Percentiles rank a stretch among this genome's conserved stretches.
These are phyloP conservation scores for Mormyrus hasselquistii DNA, from an alignment of 2,797 vertebrate species.

Conservation along the genomic window DNA sequence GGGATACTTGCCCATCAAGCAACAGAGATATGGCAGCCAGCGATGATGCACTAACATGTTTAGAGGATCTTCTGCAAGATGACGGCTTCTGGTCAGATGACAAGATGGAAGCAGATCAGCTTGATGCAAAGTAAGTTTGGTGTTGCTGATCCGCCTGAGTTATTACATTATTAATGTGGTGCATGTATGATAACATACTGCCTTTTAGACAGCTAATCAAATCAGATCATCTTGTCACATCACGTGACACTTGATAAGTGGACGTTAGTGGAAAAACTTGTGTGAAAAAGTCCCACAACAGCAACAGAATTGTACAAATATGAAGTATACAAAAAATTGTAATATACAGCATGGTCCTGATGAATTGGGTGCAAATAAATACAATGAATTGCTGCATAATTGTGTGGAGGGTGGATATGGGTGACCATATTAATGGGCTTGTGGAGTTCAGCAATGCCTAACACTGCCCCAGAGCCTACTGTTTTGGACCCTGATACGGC, in stretches of 20 bases:
- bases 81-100: slow-evolving; percentile 65
- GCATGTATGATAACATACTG: background rate
- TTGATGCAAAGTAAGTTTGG: slow-evolving; percentile 23
- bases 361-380: background rate
- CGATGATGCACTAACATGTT: background rate
- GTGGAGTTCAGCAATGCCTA: background rate
- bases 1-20: background rate
- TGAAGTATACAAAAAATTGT: background rate
- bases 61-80: slow-evolving; percentile 30
- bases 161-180: background rate
- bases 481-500: background rate
- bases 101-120: slow-evolving; percentile 43
- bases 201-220: background rate
- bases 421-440: background rate
- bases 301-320: background rate
- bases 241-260: background rate
- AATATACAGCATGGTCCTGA: background rate
- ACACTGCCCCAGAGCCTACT: background rate
- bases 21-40: background rate
- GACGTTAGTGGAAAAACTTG: background rate
- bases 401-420: background rate
- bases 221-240: background rate
- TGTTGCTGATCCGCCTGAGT: slow-evolving; percentile 8
- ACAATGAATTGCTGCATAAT: background rate
- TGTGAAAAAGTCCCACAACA: background rate